These are phyloP conservation scores for Macrobrachium rosenbergii DNA, from an alignment of 1,140 invertebrate species.

Conservation along the genomic window DNA sequence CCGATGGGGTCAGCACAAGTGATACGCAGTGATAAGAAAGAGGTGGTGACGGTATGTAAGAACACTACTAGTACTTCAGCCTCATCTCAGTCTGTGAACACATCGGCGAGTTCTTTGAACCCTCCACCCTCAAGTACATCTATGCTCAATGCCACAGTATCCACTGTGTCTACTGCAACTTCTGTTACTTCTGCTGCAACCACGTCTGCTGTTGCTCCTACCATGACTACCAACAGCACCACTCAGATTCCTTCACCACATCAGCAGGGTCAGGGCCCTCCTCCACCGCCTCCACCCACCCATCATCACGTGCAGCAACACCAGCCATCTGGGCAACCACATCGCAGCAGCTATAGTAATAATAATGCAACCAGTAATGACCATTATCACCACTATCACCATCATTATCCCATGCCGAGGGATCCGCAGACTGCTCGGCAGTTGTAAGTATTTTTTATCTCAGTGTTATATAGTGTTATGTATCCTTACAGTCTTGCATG, in stretches of 20 bases:
- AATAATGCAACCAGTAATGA: neutral
- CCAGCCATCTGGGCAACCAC: neutral
- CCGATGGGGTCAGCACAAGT: conserved; percentile 35
- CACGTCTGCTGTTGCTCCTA: conserved; percentile 3
- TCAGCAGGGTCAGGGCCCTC: conserved; percentile 19
- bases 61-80: conserved; percentile 3
- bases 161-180: neutral
- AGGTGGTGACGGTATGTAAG: conserved; percentile 22
- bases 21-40: conserved; percentile 17
- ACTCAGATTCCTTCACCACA: conserved; percentile 12
- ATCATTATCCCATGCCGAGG: conserved; percentile 25
- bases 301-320: neutral
- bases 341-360: conserved; percentile 9
- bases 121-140: conserved; percentile 18
- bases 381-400: conserved; percentile 39
- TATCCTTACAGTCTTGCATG: neutral
- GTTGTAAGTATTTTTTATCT: conserved; percentile 38
- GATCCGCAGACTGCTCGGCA: conserved; percentile 40
- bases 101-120: neutral
- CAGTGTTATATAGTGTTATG: neutral
- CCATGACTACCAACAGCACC: neutral
- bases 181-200: neutral
- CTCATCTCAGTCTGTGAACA: neutral
- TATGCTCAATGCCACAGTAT: conserved; percentile 10
- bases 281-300: neutral